Base-by-base conservation (phyloP, 2,113 vertebrate species). In the Sakesphorus luctuosus region DNA sequence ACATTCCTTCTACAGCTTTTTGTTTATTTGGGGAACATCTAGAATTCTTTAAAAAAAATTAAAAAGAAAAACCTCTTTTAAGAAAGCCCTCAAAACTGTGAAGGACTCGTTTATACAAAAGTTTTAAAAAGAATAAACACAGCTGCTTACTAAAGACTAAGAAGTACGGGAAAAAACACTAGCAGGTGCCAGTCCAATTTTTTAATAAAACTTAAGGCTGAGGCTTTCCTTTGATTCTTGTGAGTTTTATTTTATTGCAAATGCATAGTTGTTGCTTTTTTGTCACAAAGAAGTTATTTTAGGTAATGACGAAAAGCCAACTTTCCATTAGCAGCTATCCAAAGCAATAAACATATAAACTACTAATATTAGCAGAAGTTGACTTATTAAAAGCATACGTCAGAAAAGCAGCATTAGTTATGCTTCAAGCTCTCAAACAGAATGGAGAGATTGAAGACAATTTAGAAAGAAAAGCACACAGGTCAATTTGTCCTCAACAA, bases 401-500 rank as follows among this genome's bases (percentile, higher is more conserved):
- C 44, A 77, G 44, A 84, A 93, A 78, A 92, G n/a, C 26, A 67
- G 24, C 69, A 89, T 92, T 92, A 92, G 53, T 67, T 84, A 89
- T 0, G 1, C 68, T 90, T 56, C 40, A 38, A 82, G 80, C 66
- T 79, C 69, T 52, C 2, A 0, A 92, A 91, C 1, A 6, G 55
- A 93, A 74, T 9, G 26, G 56, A 88, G 47, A 87, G 44, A 84
- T 9, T 89, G 88, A 85, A 93, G 62, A 81, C 76, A 68, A 88
- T 82, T 93, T 56, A 77, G 46, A 52, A 94, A 71, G 63, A 89
- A 95, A 94, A 92, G 67, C 71, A 69, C 43, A 89, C 21, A 92
- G 80, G 73, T 94, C 76, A 92, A 87, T 90, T 93, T 90, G 77
- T 75, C 36, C 76, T 88, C 62, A 92, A 72, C 88, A 96, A 72